Evolutionary conservation across 2,797 vertebrate genomes (phyloP).

Genomic region (Pagetopsis macropterus): DNA sequence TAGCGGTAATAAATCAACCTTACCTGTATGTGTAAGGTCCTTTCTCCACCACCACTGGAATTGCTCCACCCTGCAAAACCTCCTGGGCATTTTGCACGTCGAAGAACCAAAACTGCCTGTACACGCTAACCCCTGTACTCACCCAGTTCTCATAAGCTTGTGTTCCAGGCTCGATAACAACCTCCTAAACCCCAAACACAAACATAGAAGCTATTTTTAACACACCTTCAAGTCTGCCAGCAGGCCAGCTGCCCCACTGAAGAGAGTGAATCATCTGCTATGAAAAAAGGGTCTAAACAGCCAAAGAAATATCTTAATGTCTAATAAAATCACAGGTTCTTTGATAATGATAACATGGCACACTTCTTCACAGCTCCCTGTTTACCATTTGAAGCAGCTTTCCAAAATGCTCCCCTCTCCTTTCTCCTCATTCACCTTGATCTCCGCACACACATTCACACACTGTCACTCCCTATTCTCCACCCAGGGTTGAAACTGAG

Average conservation of each 20-base stretch:
- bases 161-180: conserved; percentile 88
- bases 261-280: conserved; percentile 41
- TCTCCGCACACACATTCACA: conserved; percentile 31
- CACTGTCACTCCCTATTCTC: conserved; percentile 44
- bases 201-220: conserved; percentile 76
- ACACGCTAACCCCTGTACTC: conserved; percentile 83
- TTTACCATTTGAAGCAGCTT: conserved; percentile 40
- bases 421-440: conserved; percentile 77
- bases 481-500: conserved; percentile 42
- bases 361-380: conserved; percentile 29
- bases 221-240: conserved; percentile 58
- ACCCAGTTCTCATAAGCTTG: conserved; percentile 90
- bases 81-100: conserved; percentile 88
- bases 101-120: conserved; percentile 94
- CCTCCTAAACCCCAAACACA: conserved; percentile 81
- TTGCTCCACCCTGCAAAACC: conserved; percentile 72
- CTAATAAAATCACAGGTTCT: conserved; percentile 35
- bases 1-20: conserved; percentile 1
- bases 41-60: conserved; percentile 84
- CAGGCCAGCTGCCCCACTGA: conserved; percentile 65
- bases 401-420: conserved; percentile 21
- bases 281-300: background rate
- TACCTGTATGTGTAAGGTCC: conserved; percentile 96
- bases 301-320: background rate
- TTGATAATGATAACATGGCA: conserved; percentile 35